Percentiles rank a stretch among this genome's conserved stretches.
Conservation (phyloP, 1,140 invertebrate genomes). For the Gryllus bimaculatus region DNA sequence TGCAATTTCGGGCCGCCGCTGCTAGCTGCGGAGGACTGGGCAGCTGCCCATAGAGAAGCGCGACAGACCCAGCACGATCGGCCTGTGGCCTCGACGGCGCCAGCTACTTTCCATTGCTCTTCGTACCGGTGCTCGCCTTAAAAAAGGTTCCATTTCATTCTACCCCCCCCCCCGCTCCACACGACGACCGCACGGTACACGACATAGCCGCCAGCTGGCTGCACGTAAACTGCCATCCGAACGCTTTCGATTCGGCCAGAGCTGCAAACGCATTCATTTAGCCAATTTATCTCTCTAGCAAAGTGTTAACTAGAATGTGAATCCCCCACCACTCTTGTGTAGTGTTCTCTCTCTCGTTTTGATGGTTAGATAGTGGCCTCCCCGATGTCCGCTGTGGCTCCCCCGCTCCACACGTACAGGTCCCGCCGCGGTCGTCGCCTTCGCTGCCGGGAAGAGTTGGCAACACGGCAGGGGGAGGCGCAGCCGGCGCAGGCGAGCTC, state of each 20-base stretch:
- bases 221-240: background rate
- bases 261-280: background rate
- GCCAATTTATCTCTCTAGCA: background rate
- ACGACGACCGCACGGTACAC: no score
- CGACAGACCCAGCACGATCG: no score
- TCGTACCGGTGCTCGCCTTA: no score
- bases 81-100: no score
- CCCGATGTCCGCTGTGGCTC: background rate
- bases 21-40: no score
- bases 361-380: background rate
- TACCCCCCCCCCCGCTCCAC: no score
- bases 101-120: no score
- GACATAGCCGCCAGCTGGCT: no score
- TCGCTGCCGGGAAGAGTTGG: background rate
- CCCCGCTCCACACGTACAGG: background rate
- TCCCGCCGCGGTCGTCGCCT: background rate
- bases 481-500: no score
- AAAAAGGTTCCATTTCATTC: no score
- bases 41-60: no score
- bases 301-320: background rate
- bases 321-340: background rate
- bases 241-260: background rate
- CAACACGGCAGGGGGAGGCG: background rate
- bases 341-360: background rate
- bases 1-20: constrained; percentile 24